Evolutionary conservation across 1,140 invertebrate genomes (phyloP), one percentile per base, ranked within the genome.

Genomic region (Argopecten irradians): DNA sequence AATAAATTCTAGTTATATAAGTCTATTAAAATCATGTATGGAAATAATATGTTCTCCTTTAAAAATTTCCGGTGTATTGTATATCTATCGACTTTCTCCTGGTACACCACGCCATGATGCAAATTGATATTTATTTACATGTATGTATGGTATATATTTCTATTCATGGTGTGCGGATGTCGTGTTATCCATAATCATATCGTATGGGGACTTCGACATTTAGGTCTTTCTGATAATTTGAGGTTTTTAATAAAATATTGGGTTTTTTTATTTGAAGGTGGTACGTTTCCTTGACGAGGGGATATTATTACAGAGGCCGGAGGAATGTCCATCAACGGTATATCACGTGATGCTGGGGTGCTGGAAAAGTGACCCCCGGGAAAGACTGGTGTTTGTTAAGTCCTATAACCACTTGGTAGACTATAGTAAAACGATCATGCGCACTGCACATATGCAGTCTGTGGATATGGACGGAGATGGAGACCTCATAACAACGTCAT

Each of bases 261-360:
- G 35, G 1, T 32, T 34, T 34, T 46, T 89, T 88, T 82, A 87
- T 90, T 92, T 19, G 0, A 91, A 97, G 97, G 98, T 98, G 0
- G 97, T 98, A 2, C 97, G 97, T 92, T 95, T 98, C 41, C 98
- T 99, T 91, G 96, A 98, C 14, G 97, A 98, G 92, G 97, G 98
- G 0, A 98, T 98, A 87, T 97, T 98, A 92, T 95, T 99, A n/a
- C 97, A 97, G 22, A 97, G 97, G 13, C 98, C 98, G 0, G 97
- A 97, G 88, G 97, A 97, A 90, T 98, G 97, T 93, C 98, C 98
- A 0, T 95, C 96, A 0, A 96, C 97, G 34, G 97, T 98, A 3
- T 97, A 97, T 89, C 97, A 98, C 91, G 94, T 98, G 89, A 98
- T 98, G 98, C 96, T 97, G 7, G 96, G 97, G 1, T 98, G 98